phyloP scores from a whole-genome alignment of 1,140 invertebrate species.

The Pygmarrhopalites habei region DNA sequence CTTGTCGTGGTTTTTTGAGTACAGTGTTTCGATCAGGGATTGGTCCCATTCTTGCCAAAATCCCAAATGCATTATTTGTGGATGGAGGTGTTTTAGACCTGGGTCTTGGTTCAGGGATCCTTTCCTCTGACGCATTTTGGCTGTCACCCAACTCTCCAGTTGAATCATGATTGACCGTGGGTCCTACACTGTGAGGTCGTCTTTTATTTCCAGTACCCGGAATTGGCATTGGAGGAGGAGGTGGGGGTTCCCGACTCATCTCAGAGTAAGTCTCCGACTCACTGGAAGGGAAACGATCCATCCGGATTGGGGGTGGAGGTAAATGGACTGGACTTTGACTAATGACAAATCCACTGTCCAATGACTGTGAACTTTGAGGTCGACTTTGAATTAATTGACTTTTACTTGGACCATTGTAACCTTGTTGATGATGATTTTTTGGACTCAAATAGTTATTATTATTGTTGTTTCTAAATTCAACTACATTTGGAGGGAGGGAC shows the following conservation, averaged over 20 bases:
- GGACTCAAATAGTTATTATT: not conserved
- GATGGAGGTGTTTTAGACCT: conserved; percentile 9
- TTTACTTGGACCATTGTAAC: not conserved
- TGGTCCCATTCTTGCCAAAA: conserved; percentile 8
- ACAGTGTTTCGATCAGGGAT: conserved; percentile 5
- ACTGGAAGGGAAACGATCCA: conserved; percentile 32
- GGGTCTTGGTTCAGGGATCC: not conserved
- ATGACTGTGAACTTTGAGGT: not conserved
- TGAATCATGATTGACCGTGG: not conserved
- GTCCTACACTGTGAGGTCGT: not conserved
- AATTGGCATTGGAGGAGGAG: conserved; percentile 17
- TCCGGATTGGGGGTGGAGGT: conserved; percentile 11
- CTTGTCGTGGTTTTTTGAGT: not conserved
- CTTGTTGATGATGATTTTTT: not conserved
- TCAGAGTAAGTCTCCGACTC: conserved; percentile 35
- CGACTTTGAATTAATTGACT: not conserved
- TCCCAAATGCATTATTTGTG: conserved; percentile 8
- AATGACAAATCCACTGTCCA: not conserved
- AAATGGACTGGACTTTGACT: not conserved
- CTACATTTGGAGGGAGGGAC: not conserved
- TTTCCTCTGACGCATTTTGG: not conserved
- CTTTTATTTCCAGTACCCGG: not conserved
- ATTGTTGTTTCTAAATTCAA: not conserved
- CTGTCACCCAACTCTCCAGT: not conserved
- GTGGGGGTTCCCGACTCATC: conserved; percentile 19